Evolutionary conservation across 2,797 vertebrate species (phyloP), one percentile per base, ranked within the genome.

Genomic region (Agapornis canus): DNA sequence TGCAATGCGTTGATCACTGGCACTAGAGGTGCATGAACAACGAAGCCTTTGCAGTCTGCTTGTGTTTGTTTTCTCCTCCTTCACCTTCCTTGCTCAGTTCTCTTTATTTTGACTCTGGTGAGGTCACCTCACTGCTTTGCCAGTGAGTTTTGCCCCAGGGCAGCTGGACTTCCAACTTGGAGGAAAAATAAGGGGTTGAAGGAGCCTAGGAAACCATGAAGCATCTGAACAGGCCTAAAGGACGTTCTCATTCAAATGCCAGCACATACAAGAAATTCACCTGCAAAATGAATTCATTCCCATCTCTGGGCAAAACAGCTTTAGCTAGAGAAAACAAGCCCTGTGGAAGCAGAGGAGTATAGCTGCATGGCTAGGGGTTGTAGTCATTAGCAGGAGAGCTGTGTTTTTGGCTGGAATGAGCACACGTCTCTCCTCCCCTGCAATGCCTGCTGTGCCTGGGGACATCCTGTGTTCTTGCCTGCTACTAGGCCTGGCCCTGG

Each of bases 1-100:
- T 20, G 23, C 69, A 39, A 0, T 3, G 0, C 3, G 20, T 18
- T n/a, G 1, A 9, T 51, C 20, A 2, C 51, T 14, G 42, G 29
- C 12, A 7, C 45, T 23, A 11, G 13, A 42, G 29, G 6, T 35
- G 3, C 13, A 5, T 15, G 27, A 54, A 11, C 8, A 72, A 6
- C 1, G 2, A 57, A 52, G 32, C 37, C 57, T 56, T 45, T 37
- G 47, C 71, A 37, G 31, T 6, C 37, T 78, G 54, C 48, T n/a
- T 1, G 4, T 3, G 0, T 35, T 76, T 57, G 32, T 60, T 82
- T 47, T 31, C 10, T 85, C 48, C 32, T 83, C 20, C 48, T 90
- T 68, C 0, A 0, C 25, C 35, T 49, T 89, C 35, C 5, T 63
- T 84, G 91, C 78, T 92, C 59, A 89, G 9, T 42, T 69, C 1